Evolutionary conservation across 2,888 invertebrate species (phyloP).

Genomic region (Lacanobia wlatinum): DNA sequence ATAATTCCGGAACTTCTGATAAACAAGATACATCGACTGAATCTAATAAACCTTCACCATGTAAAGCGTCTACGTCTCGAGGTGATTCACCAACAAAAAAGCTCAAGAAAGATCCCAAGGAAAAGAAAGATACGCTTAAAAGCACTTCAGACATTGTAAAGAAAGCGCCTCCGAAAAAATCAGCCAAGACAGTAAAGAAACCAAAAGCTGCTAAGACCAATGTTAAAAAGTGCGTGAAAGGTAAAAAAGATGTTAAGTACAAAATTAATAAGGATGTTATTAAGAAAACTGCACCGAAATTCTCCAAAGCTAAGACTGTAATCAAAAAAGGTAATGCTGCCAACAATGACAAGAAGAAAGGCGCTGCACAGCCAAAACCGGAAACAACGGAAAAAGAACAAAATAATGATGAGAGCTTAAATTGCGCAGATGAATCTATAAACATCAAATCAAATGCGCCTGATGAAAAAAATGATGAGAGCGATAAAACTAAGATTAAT

Average conservation of each 20-base stretch:
- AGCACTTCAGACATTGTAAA: conserved; percentile 69
- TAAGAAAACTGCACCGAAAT: conserved; percentile 77
- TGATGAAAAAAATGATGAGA: conserved; percentile 34
- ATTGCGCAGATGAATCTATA: conserved; percentile 54
- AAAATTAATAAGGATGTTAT: conserved; percentile 83
- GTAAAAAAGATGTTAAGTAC: conserved; percentile 82
- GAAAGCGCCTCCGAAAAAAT: conserved; percentile 75
- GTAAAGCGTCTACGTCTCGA: conserved; percentile 74
- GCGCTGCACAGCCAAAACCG: conserved; percentile 56
- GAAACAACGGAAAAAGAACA: conserved; percentile 61
- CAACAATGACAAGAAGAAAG: conserved; percentile 77
- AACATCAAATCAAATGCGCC: conserved; percentile 40
- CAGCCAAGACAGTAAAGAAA: conserved; percentile 72
- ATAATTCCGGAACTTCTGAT: conserved; percentile 71
- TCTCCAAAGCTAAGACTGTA: conserved; percentile 78
- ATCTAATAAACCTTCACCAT: conserved; percentile 73
- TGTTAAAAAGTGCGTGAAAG: conserved; percentile 69
- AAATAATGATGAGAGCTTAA: conserved; percentile 47
- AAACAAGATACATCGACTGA: conserved; percentile 75
- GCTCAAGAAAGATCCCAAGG: conserved; percentile 81
- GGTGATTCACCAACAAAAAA: conserved; percentile 82
- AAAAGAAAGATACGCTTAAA: conserved; percentile 84
- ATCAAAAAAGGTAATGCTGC: conserved; percentile 75
- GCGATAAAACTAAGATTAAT: conserved; percentile 41
- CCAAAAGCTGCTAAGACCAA: conserved; percentile 70